phyloP scores from a whole-genome alignment of 2,888 invertebrate genomes.

The Neoscelio sp. region DNA sequence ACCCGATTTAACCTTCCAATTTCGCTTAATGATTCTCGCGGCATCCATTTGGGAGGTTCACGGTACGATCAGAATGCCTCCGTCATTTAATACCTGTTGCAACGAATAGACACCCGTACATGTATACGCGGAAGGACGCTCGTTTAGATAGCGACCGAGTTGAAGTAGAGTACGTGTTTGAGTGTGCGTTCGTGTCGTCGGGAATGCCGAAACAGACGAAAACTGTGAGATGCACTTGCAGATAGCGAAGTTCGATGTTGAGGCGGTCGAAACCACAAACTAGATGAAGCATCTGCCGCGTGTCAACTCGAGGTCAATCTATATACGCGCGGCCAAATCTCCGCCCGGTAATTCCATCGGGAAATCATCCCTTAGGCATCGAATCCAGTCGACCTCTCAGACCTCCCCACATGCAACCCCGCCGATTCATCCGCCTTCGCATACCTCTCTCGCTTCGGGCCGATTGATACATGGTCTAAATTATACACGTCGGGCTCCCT shows the following conservation, averaged over 20 bases:
- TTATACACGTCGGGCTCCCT: conserved; percentile 76
- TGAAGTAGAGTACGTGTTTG: conserved; percentile 46
- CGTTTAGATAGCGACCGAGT: conserved; percentile 29
- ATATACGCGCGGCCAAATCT: conserved; percentile 49
- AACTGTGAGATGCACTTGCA: conserved; percentile 55
- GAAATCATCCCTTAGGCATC: conserved; percentile 80
- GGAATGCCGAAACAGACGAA: conserved; percentile 43
- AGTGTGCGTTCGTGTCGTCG: conserved; percentile 7
- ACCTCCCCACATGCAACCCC: conserved; percentile 27
- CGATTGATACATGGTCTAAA: conserved; percentile 81
- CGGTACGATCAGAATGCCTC: conserved; percentile 58
- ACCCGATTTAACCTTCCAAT: no score
- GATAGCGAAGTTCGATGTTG: conserved; percentile 49
- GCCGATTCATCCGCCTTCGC: conserved; percentile 57
- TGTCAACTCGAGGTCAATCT: conserved; percentile 62
- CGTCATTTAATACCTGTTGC: conserved; percentile 52
- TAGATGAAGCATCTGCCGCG: conserved; percentile 67
- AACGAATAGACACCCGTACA: conserved; percentile 10
- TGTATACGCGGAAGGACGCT: conserved; percentile 13
- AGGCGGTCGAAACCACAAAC: conserved; percentile 70
- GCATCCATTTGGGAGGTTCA: no score
- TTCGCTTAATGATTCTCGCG: no score
- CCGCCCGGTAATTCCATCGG: conserved; percentile 72
- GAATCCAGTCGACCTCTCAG: conserved; percentile 68
- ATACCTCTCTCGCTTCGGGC: conserved; percentile 73